Conservation (phyloP, 2,113 vertebrate genomes). For the Lutjanus erythropterus region DNA sequence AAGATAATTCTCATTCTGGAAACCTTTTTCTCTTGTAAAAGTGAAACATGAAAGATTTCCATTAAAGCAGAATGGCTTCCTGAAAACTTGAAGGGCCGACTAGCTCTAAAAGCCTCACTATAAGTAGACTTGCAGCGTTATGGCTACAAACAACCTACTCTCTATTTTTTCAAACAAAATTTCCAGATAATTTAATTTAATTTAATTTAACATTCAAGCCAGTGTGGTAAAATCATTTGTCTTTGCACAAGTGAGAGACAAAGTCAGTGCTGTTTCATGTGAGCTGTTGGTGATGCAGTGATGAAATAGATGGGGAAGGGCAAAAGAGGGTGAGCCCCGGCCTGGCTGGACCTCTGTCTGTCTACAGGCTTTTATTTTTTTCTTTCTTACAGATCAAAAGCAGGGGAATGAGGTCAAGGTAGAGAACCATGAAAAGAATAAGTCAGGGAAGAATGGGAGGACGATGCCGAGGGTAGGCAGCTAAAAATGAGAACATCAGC, state of each 20-base stretch:
- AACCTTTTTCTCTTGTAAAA: background rate
- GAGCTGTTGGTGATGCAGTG: slow-evolving; percentile 10
- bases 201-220: background rate
- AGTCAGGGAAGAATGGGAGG: slow-evolving; percentile 38
- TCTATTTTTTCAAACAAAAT: background rate
- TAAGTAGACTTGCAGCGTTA: background rate
- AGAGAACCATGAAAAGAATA: slow-evolving; percentile 45
- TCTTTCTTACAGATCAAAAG: slow-evolving; percentile 41
- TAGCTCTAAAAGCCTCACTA: background rate
- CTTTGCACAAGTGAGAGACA: background rate
- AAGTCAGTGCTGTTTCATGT: background rate
- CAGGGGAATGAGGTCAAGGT: slow-evolving; percentile 62
- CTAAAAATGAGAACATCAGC: slow-evolving; percentile 49
- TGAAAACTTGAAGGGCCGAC: background rate
- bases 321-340: background rate
- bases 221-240: background rate
- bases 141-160: background rate
- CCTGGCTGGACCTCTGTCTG: slow-evolving; percentile 29
- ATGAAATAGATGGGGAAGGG: slow-evolving; percentile 27
- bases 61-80: background rate
- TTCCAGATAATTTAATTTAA: background rate
- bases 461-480: slow-evolving; percentile 33
- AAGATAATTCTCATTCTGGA: background rate
- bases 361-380: slow-evolving; percentile 27
- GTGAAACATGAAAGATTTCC: background rate